A percentile compares a stretch with the other conserved stretches of the same genome.
Evolutionary conservation across 2,888 invertebrate species (phyloP).

Genomic region (Serripes groenlandicus): DNA sequence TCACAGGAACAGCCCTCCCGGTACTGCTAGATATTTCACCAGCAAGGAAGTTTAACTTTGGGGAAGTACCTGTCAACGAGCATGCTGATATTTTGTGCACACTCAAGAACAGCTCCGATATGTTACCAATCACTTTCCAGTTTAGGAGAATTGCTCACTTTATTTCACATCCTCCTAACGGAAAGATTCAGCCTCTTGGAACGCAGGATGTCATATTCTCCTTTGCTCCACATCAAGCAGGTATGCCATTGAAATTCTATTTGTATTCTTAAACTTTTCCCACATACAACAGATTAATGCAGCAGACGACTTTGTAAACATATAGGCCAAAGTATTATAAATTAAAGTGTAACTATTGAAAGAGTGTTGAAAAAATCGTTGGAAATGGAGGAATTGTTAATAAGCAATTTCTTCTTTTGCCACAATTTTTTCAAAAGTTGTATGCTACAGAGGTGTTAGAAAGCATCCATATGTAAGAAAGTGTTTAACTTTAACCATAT

Average conservation of each 20-base stretch:
- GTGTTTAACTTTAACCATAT: no score
- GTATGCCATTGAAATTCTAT: slow-evolving; percentile 71
- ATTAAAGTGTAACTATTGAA: no score
- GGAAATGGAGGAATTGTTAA: no score
- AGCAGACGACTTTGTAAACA: no score
- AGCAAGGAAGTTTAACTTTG: slow-evolving; percentile 83
- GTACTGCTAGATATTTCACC: slow-evolving; percentile 83
- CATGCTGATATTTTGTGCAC: slow-evolving; percentile 83
- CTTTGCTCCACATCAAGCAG: slow-evolving; percentile 86
- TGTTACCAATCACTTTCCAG: slow-evolving; percentile 83
- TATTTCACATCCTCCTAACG: slow-evolving; percentile 81
- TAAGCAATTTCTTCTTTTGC: no score
- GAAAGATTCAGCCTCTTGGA: slow-evolving; percentile 82
- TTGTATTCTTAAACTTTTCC: no score
- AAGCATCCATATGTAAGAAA: no score
- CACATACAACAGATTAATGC: no score
- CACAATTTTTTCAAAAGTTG: no score
- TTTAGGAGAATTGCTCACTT: slow-evolving; percentile 86
- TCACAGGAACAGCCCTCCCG: slow-evolving; percentile 86
- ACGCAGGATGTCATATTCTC: slow-evolving; percentile 84
- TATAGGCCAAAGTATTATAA: no score
- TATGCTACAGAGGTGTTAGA: no score
- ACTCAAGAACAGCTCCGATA: slow-evolving; percentile 82
- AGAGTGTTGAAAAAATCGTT: no score
- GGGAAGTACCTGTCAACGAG: slow-evolving; percentile 84